Conservation (phyloP, 1,140 invertebrate species). For the Drosophila arawakana region DNA sequence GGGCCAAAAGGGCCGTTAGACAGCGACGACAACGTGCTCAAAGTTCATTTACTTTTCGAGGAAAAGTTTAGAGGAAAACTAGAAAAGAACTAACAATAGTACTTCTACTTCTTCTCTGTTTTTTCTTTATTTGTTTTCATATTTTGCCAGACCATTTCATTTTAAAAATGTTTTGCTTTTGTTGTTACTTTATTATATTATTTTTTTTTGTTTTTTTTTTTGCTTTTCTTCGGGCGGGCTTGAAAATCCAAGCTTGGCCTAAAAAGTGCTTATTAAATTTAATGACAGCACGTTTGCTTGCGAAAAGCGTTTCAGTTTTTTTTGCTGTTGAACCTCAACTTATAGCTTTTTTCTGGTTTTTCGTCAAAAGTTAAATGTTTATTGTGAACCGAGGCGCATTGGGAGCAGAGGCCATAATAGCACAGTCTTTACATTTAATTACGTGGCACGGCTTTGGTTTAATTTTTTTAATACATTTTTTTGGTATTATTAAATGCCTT, state of each 20-base stretch:
- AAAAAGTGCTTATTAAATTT: conserved; percentile 83
- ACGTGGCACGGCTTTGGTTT: conserved; percentile 56
- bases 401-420: conserved; percentile 68
- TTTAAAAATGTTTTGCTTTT: conserved; percentile 67
- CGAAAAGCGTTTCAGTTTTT: conserved; percentile 73
- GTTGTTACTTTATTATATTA: conserved; percentile 6
- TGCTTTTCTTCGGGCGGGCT: conserved; percentile 52
- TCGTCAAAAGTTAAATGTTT: conserved; percentile 39
- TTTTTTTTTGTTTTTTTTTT: conserved; percentile 19
- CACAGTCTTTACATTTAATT: conserved; percentile 71
- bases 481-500: conserved; percentile 33
- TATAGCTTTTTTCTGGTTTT: conserved; percentile 30
- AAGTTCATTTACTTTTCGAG: conserved; percentile 74
- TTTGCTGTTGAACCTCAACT: conserved; percentile 45
- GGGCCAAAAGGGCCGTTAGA: conserved; percentile 69
- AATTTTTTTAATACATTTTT: not conserved
- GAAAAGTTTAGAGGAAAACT: conserved; percentile 66
- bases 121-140: conserved; percentile 46
- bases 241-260: conserved; percentile 77
- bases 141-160: conserved; percentile 70
- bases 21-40: conserved; percentile 48
- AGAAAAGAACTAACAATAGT: conserved; percentile 38
- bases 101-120: conserved; percentile 21
- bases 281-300: conserved; percentile 83
- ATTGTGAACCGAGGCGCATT: conserved; percentile 58